Evolutionary conservation across 2,797 vertebrate genomes (phyloP).

Genomic region (Aphelocoma californica): DNA sequence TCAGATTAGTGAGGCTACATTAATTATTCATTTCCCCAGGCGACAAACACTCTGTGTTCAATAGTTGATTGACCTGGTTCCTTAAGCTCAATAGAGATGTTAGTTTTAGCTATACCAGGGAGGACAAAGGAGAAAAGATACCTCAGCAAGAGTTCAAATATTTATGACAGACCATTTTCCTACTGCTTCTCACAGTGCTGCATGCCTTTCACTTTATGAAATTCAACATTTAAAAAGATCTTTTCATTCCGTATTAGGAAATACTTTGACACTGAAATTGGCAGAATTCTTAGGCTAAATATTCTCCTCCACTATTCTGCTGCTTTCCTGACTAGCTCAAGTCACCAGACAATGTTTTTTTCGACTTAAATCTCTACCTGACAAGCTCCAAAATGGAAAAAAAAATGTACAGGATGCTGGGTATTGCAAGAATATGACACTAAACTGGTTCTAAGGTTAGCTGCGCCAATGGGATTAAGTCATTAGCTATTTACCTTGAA

Average conservation of each 20-base stretch:
- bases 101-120: constrained; percentile 12
- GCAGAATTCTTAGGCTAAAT: background rate
- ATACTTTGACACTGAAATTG: background rate
- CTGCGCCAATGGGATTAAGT: background rate
- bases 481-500: background rate
- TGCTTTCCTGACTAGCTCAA: background rate
- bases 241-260: background rate
- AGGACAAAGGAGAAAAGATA: constrained; percentile 35
- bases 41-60: background rate
- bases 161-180: constrained; percentile 22
- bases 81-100: constrained; percentile 32
- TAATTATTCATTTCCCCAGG: constrained; percentile 54
- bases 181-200: background rate
- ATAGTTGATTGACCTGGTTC: constrained; percentile 10
- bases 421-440: background rate
- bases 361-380: background rate
- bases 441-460: background rate
- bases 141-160: constrained; percentile 29
- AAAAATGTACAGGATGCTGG: background rate
- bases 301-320: background rate
- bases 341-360: background rate
- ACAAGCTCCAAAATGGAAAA: background rate
- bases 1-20: constrained; percentile 29
- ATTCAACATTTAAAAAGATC: background rate
- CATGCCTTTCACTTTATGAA: background rate